Base-by-base conservation (phyloP, 2,888 invertebrate species). In the Rotaria sp. region DNA sequence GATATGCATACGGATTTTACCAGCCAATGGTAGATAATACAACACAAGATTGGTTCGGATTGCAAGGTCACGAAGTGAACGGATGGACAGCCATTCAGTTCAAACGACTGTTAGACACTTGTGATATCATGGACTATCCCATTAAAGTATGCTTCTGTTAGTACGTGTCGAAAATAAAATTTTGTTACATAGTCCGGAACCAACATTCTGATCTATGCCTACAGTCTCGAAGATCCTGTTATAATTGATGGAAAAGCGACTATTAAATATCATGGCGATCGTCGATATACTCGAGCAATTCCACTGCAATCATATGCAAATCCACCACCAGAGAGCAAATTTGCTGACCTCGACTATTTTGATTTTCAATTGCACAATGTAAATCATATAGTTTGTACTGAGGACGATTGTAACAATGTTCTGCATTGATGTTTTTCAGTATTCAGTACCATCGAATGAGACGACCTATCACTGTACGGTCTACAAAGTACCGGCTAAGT, bases 11-110 rank as follows among this genome's bases (percentile, higher is more conserved):
- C 24, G 24, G 24, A 4, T 24, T 24, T 52, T 21, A 21, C 21
- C 21, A 52, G 24, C 52, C 52, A 4, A 52, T 52, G 24, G 24
- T 52, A 3, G 52, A 24, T 24, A 52, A 52, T 52, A 52, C 52
- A 52, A 52, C 52, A 52, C 21, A 24, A 21, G 52, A 52, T 52
- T 52, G 52, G 52, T 24, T 52, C 24, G 52, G 21, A 24, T 24
- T 87, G 1, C 35, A 59, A n/a, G 87, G 87, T 18, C 67, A 50
- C 38, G 85, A 87, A 84, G 5, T 8, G 24, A 84, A 87, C 74
- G 87, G 87, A 45, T 52, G 84, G 15, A 87, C 59, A 26, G 84
- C 87, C 11, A 59, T 87, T 26, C 87, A 87, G 38, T 87, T 87
- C 52, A 87, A 85, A 35, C 52, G 87, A 55, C 26, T n/a, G 24